phyloP scores from a whole-genome alignment of 2,888 invertebrate species.

The Apoda limacodes region DNA sequence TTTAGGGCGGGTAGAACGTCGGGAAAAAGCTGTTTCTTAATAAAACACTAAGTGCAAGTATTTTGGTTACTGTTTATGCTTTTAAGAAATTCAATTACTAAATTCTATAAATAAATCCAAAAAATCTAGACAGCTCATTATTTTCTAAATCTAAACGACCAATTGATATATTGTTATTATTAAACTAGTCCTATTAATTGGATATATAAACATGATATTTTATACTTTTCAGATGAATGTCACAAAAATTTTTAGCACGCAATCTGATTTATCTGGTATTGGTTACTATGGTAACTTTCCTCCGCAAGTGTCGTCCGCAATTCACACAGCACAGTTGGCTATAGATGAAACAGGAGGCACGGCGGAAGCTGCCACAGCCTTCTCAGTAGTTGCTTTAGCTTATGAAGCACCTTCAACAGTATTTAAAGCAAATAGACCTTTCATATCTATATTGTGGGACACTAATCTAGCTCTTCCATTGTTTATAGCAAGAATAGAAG shows the following conservation, averaged over 20 bases:
- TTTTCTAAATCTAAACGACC: too few species aligned
- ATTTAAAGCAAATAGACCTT: constrained; percentile 58
- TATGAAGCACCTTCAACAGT: constrained; percentile 39
- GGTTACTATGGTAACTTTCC: constrained; percentile 25
- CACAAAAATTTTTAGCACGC: constrained; percentile 41
- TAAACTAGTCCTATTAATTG: too few species aligned
- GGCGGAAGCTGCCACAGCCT: constrained; percentile 55
- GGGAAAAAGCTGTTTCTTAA: too few species aligned
- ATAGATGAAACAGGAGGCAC: constrained; percentile 64
- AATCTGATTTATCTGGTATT: constrained; percentile 42
- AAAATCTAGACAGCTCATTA: too few species aligned
- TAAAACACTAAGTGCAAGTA: too few species aligned
- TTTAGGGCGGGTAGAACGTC: too few species aligned
- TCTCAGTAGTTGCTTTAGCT: constrained; percentile 58
- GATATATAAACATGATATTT: too few species aligned
- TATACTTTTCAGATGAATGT: constrained; percentile 52
- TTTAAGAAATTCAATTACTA: too few species aligned
- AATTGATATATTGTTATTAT: too few species aligned
- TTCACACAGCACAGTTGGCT: constrained; percentile 60
- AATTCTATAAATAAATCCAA: too few species aligned
- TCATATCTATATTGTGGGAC: constrained; percentile 63
- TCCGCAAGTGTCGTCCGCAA: constrained; percentile 49
- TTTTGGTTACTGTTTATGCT: too few species aligned
- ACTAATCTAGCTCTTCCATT: constrained; percentile 47
- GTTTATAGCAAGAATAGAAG: constrained; percentile 60